Evolutionary conservation across 2,797 vertebrate species (phyloP), one percentile per base, ranked within the genome.

Genomic region (Bovichtus diacanthus): DNA sequence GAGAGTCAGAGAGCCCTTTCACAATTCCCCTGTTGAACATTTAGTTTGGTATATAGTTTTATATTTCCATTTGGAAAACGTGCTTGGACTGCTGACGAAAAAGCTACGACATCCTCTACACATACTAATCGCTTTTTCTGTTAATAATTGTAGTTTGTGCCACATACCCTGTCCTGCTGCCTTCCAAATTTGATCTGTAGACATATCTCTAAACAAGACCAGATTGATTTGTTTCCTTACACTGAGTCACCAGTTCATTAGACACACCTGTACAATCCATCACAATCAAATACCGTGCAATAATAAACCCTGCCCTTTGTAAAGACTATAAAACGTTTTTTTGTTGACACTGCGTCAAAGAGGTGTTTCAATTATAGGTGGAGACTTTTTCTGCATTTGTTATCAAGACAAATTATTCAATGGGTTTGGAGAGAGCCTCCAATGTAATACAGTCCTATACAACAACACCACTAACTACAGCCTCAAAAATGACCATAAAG

Each of bases 231-330:
- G 15, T 18, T 29, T 61, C 4, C 7, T 38, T 6, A 8, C 18
- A 1, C 25, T 2, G 25, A 60, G 2, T 34, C 31, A 34, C 31
- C 34, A 31, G 31, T 58, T 19, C 31, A 19, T 69, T 6, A 29
- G 50, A 58, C 58, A 72, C 10, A 31, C 27, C 31, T 73, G 36
- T 11, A 15, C 49, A 27, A 23, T 19, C 9, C 34, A 12, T 7
- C 23, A 34, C 9, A 23, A 49, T 41, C 13, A 49, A 50, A 23
- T 1, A 6, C 12, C 12, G 7, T 29, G 9, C 11, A 58, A 12
- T 51, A 34, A 67, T 51, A 34, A 67, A 66, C 15, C 41, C 54
- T 68, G 61, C 12, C 8, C 53, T n/a, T 1, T n/a, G 19, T 38
- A n/a, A 38, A 43, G 16, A 47, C 6, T 39, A 41, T 9, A 13